A percentile compares a stretch with the other conserved stretches of the same genome.
These are phyloP conservation scores for Thalassoma bifasciatum DNA, from an alignment of 2,113 vertebrate genomes.

Conservation along the genomic window DNA sequence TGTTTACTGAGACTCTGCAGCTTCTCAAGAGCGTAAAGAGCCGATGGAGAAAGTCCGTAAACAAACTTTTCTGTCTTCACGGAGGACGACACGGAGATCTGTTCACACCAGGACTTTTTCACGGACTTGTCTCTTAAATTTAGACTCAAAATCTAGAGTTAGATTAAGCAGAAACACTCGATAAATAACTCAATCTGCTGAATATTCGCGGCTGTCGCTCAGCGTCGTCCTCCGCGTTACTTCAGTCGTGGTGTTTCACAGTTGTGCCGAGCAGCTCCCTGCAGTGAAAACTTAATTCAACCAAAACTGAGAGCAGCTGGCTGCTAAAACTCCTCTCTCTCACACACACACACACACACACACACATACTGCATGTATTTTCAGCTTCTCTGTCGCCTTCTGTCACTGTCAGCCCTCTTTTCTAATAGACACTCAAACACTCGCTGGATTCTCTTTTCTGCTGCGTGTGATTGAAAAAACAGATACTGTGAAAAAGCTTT, in stretches of 20 bases:
- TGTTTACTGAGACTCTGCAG: slow-evolving; percentile 23
- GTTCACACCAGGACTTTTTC: too few relatives aligned
- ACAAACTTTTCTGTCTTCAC: not conserved
- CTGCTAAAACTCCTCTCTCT: slow-evolving; percentile 22
- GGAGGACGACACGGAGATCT: too few relatives aligned
- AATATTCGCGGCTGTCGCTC: slow-evolving; percentile 42
- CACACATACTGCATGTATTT: not conserved
- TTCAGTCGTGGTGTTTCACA: slow-evolving; percentile 24
- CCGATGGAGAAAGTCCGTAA: not conserved
- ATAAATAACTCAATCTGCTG: slow-evolving; percentile 15
- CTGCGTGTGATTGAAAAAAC: not conserved
- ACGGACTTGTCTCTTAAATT: too few relatives aligned
- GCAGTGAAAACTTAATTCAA: slow-evolving; percentile 27
- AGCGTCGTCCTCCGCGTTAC: slow-evolving; percentile 7
- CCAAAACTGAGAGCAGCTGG: slow-evolving; percentile 55
- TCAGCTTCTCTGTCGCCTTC: slow-evolving; percentile 13
- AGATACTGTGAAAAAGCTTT: too few relatives aligned
- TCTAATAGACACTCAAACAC: not conserved
- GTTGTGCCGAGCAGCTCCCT: slow-evolving; percentile 1
- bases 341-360: slow-evolving; percentile 4
- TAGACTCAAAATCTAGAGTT: not conserved
- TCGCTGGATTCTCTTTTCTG: not conserved
- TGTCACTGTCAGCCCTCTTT: slow-evolving; percentile 32
- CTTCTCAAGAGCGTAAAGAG: slow-evolving; percentile 13
- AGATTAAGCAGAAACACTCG: slow-evolving; percentile 13